A percentile compares a stretch with the other conserved stretches of the same genome.
Conservation (phyloP, 2,888 invertebrate genomes). For the Lycocerus yunnanus region DNA sequence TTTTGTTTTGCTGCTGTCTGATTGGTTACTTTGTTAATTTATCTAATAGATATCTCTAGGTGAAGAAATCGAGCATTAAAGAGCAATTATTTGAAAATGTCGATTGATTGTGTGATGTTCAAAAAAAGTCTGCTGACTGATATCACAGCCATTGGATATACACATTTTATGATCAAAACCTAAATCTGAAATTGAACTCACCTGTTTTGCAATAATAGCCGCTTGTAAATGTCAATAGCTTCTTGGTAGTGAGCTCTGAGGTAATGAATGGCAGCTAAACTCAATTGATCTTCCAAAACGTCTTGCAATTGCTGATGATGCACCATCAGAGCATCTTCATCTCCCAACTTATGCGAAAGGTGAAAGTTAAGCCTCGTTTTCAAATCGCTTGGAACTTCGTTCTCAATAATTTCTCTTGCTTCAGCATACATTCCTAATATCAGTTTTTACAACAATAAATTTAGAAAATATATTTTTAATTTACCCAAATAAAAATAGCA, state of each 20-base stretch:
- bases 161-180: too few relatives aligned
- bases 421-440: constrained; percentile 74
- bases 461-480: constrained; percentile 45
- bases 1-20: too few relatives aligned
- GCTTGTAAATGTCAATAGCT: constrained; percentile 97
- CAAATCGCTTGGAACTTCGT: constrained; percentile 67
- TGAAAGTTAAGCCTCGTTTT: constrained; percentile 85
- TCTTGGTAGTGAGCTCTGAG: constrained; percentile 96
- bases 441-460: background rate
- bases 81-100: too few relatives aligned
- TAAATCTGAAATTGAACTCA: constrained; percentile 48
- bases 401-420: constrained; percentile 65
- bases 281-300: constrained; percentile 91
- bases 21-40: too few relatives aligned
- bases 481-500: constrained; percentile 94
- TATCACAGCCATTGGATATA: too few relatives aligned
- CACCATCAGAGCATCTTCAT: constrained; percentile 82
- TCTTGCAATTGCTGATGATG: constrained; percentile 86
- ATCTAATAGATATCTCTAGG: too few relatives aligned
- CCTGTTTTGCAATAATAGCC: constrained; percentile 90
- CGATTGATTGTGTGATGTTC: too few relatives aligned
- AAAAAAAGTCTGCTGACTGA: too few relatives aligned
- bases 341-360: constrained; percentile 88
- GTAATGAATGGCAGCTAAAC: constrained; percentile 95
- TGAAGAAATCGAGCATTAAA: too few relatives aligned